Percentiles rank a stretch among this genome's conserved stretches.
phyloP scores from a whole-genome alignment of 2,888 invertebrate species.

The Poecilus cupreus region DNA sequence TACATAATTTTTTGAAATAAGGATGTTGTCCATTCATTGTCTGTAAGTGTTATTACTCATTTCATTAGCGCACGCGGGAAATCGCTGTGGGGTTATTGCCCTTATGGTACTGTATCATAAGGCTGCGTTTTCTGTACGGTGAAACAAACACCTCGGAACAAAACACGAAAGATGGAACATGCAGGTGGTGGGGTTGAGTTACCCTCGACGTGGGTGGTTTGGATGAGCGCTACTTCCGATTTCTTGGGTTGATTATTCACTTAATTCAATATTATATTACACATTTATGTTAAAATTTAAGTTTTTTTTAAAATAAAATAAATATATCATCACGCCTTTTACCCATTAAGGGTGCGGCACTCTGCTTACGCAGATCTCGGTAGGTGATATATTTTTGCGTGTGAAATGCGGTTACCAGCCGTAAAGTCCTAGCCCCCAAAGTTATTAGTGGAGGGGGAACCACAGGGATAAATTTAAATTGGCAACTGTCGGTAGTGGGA shows the following conservation, averaged over 20 bases:
- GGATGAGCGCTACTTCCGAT: conserved; percentile 7
- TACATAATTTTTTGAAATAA: conserved; percentile 63
- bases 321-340: too few relatives aligned
- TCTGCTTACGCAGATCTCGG: too few relatives aligned
- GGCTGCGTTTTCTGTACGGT: conserved; percentile 37
- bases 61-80: conserved; percentile 58
- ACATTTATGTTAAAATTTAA: too few relatives aligned
- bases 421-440: too few relatives aligned
- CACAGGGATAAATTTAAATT: too few relatives aligned
- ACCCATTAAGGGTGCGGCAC: too few relatives aligned
- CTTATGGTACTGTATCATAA: conserved; percentile 33
- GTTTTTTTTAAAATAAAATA: too few relatives aligned
- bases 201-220: conserved; percentile 27
- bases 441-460: too few relatives aligned
- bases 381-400: too few relatives aligned
- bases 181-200: conserved; percentile 11
- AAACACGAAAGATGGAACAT: conserved; percentile 2
- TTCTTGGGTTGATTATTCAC: background rate
- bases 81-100: conserved; percentile 54
- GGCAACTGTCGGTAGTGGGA: too few relatives aligned
- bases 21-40: conserved; percentile 64
- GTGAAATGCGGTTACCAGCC: too few relatives aligned
- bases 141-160: background rate
- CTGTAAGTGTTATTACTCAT: conserved; percentile 62
- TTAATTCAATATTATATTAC: too few relatives aligned